These are phyloP conservation scores for Takifugu rubripes DNA, from an alignment of 2,797 vertebrate species.

Conservation along the genomic window DNA sequence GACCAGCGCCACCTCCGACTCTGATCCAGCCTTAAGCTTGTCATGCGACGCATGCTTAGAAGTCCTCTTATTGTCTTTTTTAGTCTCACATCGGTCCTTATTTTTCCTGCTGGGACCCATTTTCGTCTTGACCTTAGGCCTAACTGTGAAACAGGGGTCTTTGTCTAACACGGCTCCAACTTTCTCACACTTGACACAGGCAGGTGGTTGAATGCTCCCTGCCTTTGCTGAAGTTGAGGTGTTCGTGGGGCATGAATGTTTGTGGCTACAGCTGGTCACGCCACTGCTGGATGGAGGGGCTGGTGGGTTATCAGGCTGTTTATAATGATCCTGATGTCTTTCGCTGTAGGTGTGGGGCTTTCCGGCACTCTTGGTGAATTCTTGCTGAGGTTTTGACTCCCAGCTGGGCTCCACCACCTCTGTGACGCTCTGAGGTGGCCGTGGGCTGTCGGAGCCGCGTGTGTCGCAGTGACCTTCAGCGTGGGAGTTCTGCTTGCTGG, in stretches of 20 bases:
- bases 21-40: slow-evolving; percentile 58
- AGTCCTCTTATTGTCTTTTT: slow-evolving; percentile 58
- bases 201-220: slow-evolving; percentile 31
- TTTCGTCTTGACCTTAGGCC: slow-evolving; percentile 85
- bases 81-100: slow-evolving; percentile 27
- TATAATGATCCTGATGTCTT: slow-evolving; percentile 35
- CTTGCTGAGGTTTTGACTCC: slow-evolving; percentile 41
- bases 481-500: slow-evolving; percentile 73
- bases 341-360: slow-evolving; percentile 33
- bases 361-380: slow-evolving; percentile 17
- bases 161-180: slow-evolving; percentile 45
- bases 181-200: slow-evolving; percentile 69
- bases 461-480: slow-evolving; percentile 54
- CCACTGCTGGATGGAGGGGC: slow-evolving; percentile 10
- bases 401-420: slow-evolving; percentile 43
- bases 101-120: slow-evolving; percentile 52
- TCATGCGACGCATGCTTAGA: slow-evolving; percentile 45
- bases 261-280: slow-evolving; percentile 23
- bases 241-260: slow-evolving; percentile 62
- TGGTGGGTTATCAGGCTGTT: slow-evolving; percentile 62
- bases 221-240: slow-evolving; percentile 66
- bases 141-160: slow-evolving; percentile 74
- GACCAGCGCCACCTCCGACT: slow-evolving; percentile 44
- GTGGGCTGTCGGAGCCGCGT: slow-evolving; percentile 15
- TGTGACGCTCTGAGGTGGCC: slow-evolving; percentile 32